Base-by-base conservation (phyloP, 1,140 invertebrate genomes). In the Ceratina calcarata region DNA sequence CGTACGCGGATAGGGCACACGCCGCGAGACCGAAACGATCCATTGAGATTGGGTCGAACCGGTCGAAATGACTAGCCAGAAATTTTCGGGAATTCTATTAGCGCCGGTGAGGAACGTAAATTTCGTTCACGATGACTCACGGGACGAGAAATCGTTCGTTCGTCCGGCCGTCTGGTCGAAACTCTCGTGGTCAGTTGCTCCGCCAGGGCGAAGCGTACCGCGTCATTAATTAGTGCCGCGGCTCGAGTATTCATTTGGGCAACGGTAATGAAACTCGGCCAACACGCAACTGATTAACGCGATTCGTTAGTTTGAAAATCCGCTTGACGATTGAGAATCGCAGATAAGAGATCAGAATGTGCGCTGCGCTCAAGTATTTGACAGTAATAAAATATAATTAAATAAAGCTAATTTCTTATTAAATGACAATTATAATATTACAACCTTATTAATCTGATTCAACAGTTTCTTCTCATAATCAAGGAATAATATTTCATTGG, bases 191-290 rank as follows among this genome's bases (percentile, higher is more conserved):
- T 27, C 57, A 53, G 53, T 57, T 13, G 37, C 16, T 85, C 69
- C 65, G 80, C 65, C 79, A 55, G 74, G 75, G 78, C 72, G 70
- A 71, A 75, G 62, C 62, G 78, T 81, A 87, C 87, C 80, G 76
- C 84, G 86, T 88, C 86, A 87, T 89, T 89, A 89, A 89, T 89
- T 89, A 89, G 81, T 83, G 76, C 79, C 85, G 84, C 86, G 73
- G 81, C 84, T 77, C 71, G n/a, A 71, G 74, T 78, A 88, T 89
- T 89, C 87, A 87, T 88, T 88, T 88, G 70, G 86, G 67, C 49
- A 20, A 57, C 16, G 81, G 22, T 89, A 88, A 89, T 89, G 87
- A 86, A 89, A 89, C 78, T 86, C 79, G 81, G 79, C 78, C 88
- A 85, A 85, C 85, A 87, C 82, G 87, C 85, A 81, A 88, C 60